Evolutionary conservation across 2,888 invertebrate genomes (phyloP).

Genomic region (Ectropis crepuscularia): DNA sequence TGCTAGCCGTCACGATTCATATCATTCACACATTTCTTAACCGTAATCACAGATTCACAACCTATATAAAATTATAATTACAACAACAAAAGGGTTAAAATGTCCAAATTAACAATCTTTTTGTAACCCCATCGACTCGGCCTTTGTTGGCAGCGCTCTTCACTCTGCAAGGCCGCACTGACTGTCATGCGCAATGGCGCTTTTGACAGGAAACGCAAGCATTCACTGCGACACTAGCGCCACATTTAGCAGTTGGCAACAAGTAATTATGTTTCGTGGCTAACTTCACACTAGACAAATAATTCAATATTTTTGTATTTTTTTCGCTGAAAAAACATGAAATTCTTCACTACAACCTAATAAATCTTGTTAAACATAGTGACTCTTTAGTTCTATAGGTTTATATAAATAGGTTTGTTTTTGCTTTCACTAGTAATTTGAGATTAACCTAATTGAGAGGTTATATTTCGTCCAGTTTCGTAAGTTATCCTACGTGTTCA

Average conservation of each 20-base stretch:
- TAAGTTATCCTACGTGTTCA: slow-evolving; percentile 58
- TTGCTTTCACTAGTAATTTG: slow-evolving; percentile 19
- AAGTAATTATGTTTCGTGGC: slow-evolving; percentile 56
- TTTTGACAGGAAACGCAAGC: slow-evolving; percentile 83
- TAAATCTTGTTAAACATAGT: slow-evolving; percentile 7
- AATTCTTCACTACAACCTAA: slow-evolving; percentile 5
- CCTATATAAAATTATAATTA: slow-evolving; percentile 85
- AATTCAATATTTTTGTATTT: slow-evolving; percentile 52
- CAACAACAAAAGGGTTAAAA: slow-evolving; percentile 82
- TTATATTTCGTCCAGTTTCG: slow-evolving; percentile 60
- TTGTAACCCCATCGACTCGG: slow-evolving; percentile 85
- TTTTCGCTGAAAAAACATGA: slow-evolving; percentile 31
- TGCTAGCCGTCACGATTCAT: slow-evolving; percentile 85
- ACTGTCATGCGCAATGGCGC: slow-evolving; percentile 84
- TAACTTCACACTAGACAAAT: slow-evolving; percentile 58
- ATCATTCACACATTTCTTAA: slow-evolving; percentile 84
- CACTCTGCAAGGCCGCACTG: slow-evolving; percentile 85
- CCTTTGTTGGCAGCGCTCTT: slow-evolving; percentile 85
- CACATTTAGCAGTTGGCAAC: slow-evolving; percentile 70
- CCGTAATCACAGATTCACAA: slow-evolving; percentile 85
- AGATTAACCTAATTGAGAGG: slow-evolving; percentile 44
- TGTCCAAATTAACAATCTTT: slow-evolving; percentile 83
- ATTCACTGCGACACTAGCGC: slow-evolving; percentile 82
- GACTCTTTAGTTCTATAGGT: slow-evolving; percentile 1
- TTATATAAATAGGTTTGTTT: background rate